Conservation (phyloP, 1,140 invertebrate species). For the Drosophila baimaii region DNA sequence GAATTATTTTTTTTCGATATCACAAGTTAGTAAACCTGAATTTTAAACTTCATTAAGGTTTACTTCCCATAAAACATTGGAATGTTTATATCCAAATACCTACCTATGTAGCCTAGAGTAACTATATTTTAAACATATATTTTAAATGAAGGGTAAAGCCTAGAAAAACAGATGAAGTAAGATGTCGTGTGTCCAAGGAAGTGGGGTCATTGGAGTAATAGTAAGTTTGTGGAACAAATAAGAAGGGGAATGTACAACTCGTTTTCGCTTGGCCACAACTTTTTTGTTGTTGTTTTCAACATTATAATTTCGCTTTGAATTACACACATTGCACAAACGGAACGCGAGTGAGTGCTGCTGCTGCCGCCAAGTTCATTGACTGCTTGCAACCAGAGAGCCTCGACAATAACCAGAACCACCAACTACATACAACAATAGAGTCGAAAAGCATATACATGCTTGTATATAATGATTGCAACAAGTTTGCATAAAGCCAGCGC, state of each 20-base stretch:
- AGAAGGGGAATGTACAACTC: constrained; percentile 22
- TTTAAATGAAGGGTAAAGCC: not conserved
- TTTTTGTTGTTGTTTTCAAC: constrained; percentile 48
- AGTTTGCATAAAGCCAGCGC: constrained; percentile 71
- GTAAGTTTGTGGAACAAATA: constrained; percentile 38
- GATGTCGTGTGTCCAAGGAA: not conserved
- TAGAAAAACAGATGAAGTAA: not conserved
- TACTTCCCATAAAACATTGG: not conserved
- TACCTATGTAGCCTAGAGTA: not conserved
- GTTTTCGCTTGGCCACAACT: constrained; percentile 47
- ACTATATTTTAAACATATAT: too few species aligned
- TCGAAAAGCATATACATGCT: constrained; percentile 48
- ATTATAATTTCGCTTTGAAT: constrained; percentile 79
- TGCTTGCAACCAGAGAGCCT: constrained; percentile 13
- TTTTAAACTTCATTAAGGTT: not conserved
- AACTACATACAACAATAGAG: constrained; percentile 50
- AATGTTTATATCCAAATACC: not conserved
- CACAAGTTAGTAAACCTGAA: not conserved
- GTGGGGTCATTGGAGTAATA: constrained; percentile 46
- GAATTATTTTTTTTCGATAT: rapidly evolving
- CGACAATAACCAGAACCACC: constrained; percentile 40
- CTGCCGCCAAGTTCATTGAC: constrained; percentile 65
- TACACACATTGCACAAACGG: constrained; percentile 67
- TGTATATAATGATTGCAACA: constrained; percentile 58
- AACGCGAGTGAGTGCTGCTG: constrained; percentile 7